A percentile compares a stretch with the other conserved stretches of the same genome.
Evolutionary conservation across 1,140 invertebrate species (phyloP).

Genomic region (Limonius californicus): DNA sequence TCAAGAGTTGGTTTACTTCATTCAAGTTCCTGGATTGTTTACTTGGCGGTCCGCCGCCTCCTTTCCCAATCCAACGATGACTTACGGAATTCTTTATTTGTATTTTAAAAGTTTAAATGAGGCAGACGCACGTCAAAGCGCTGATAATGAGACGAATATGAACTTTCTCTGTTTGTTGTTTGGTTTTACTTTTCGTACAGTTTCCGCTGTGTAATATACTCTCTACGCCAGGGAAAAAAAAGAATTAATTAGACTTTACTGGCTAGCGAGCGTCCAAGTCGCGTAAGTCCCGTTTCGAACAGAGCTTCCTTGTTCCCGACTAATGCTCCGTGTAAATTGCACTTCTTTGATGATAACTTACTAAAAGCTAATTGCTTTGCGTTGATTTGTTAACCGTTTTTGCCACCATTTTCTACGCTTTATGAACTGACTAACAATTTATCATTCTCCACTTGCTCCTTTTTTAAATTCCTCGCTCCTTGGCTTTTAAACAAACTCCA

Average conservation of each 20-base stretch:
- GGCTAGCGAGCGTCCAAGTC: constrained; percentile 7
- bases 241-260: constrained; percentile 12
- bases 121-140: constrained; percentile 1
- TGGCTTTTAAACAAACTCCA: neutral
- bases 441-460: neutral
- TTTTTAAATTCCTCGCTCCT: constrained; percentile 1
- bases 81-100: constrained; percentile 8
- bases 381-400: constrained; percentile 40
- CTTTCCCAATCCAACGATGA: constrained; percentile 9
- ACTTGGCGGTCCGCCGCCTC: constrained; percentile 25
- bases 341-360: constrained; percentile 43
- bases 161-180: constrained; percentile 4
- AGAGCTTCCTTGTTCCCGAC: constrained; percentile 27
- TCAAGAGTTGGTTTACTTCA: constrained; percentile 33
- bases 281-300: constrained; percentile 13
- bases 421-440: constrained; percentile 8
- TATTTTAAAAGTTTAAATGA: constrained; percentile 13
- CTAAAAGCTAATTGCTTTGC: constrained; percentile 38
- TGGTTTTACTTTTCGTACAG: constrained; percentile 1
- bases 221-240: neutral
- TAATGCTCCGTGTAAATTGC: constrained; percentile 42
- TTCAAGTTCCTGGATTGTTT: constrained; percentile 29
- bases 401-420: constrained; percentile 25
- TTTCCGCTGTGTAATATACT: neutral
- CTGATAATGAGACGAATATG: constrained; percentile 1